Evolutionary conservation across 2,797 vertebrate species (phyloP), one percentile per base, ranked within the genome.

Genomic region (Anableps anableps): DNA sequence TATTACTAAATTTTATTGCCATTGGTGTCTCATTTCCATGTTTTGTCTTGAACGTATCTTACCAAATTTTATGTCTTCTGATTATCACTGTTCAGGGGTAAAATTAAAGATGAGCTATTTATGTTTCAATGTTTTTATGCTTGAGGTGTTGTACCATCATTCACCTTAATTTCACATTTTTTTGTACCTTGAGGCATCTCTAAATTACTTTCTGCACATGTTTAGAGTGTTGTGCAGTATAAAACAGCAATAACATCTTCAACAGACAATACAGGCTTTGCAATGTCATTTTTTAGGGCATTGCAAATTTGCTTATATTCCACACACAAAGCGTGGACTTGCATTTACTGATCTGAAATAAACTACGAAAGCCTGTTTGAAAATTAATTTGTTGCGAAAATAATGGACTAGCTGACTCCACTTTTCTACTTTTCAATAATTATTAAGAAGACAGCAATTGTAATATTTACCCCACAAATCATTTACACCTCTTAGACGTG

Each of bases 401-500:
- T 78, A 83, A 90, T 72, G 79, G 60, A 92, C 89, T 77, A 81
- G 83, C 78, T n/a, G 50, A 84, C 71, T 91, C 38, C 36, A 43
- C 41, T n/a, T 43, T 13, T 9, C 34, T 77, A 81, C 74, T 83
- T 45, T 77, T 91, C 84, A 72, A 83, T 93, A 93, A 88, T 94
- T 88, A 92, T 93, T 93, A 91, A 93, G 92, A 87, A 93, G 82
- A 77, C 86, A 80, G 72, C 34, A 72, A 92, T 89, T 91, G 81
- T 90, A 80, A 86, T 85, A 85, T 89, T 89, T 86, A 83, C 77
- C 82, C 85, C 88, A 81, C 83, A 92, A 82, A 91, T 90, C 92
- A 91, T 94, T 90, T 82, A 86, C 91, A 88, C 66, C 87, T 85
- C 91, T 94, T 94, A 92, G 77, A 87, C 58, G 71, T 92, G 91